Conservation (phyloP, 2,888 invertebrate species). For the Anthophora plumipes region DNA sequence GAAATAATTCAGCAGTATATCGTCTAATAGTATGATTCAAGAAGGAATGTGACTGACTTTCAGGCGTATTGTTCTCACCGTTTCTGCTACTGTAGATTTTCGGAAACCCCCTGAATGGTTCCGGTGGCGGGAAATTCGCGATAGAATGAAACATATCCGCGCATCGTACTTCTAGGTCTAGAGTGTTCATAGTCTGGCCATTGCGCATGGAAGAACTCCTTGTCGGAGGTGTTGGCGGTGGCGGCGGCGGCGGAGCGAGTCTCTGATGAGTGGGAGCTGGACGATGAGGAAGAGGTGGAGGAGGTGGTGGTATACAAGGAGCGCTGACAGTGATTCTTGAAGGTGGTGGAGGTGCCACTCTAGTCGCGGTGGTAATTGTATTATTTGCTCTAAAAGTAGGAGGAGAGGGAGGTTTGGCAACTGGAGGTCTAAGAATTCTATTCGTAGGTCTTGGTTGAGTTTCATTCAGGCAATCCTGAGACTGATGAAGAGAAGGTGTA, state of each 20-base stretch:
- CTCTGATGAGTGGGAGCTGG: constrained; percentile 73
- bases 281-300: constrained; percentile 81
- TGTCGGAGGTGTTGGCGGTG: constrained; percentile 85
- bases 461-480: constrained; percentile 85
- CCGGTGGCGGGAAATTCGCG: constrained; percentile 89
- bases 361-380: constrained; percentile 58
- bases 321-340: constrained; percentile 78
- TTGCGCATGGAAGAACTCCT: constrained; percentile 85
- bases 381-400: constrained; percentile 78
- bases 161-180: constrained; percentile 90
- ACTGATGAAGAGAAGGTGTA: constrained; percentile 86
- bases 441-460: constrained; percentile 84
- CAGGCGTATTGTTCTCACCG: constrained; percentile 82
- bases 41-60: constrained; percentile 10
- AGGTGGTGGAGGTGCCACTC: constrained; percentile 82
- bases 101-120: constrained; percentile 88
- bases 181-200: constrained; percentile 78
- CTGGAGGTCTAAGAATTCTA: constrained; percentile 86
- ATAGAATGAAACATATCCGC: constrained; percentile 88
- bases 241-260: constrained; percentile 76
- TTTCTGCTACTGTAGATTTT: constrained; percentile 90
- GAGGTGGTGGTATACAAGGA: constrained; percentile 82
- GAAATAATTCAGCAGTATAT: constrained; percentile 45
- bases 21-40: constrained; percentile 39
- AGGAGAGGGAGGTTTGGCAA: constrained; percentile 87